Evolutionary conservation across 2,888 invertebrate genomes (phyloP).

Genomic region (Acanthoscelides obtectus): DNA sequence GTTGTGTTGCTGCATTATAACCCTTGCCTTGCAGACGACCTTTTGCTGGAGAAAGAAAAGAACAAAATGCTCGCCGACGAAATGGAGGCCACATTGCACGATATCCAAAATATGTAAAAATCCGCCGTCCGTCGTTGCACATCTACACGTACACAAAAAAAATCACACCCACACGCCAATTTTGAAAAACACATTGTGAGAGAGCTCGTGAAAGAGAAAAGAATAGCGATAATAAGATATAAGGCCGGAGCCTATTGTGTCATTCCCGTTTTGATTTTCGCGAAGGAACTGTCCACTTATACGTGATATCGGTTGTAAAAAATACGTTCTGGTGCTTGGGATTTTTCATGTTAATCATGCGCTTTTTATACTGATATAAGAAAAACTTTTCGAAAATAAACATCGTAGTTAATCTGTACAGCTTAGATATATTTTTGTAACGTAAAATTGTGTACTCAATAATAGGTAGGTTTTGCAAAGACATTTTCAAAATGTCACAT

Average conservation of each 20-base stretch:
- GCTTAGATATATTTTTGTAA: not conserved
- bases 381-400: not conserved
- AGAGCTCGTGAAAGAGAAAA: not conserved
- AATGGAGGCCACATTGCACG: conserved; percentile 98
- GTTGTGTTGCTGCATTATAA: conserved; percentile 44
- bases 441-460: not conserved
- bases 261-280: not conserved
- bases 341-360: not conserved
- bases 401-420: not conserved
- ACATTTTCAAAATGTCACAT: too few species aligned
- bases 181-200: not conserved
- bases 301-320: not conserved
- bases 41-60: conserved; percentile 90
- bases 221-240: not conserved
- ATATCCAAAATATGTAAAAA: conserved; percentile 95
- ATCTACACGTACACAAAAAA: not conserved
- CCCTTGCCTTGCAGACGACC: conserved; percentile 76
- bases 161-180: not conserved
- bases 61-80: conserved; percentile 95
- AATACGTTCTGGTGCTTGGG: not conserved
- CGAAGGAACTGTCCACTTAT: not conserved
- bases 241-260: not conserved
- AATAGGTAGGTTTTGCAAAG: too few species aligned
- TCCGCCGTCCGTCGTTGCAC: not conserved
- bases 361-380: not conserved